These are phyloP conservation scores for Rhamnusium bicolor DNA, from an alignment of 2,888 invertebrate species.

Conservation along the genomic window DNA sequence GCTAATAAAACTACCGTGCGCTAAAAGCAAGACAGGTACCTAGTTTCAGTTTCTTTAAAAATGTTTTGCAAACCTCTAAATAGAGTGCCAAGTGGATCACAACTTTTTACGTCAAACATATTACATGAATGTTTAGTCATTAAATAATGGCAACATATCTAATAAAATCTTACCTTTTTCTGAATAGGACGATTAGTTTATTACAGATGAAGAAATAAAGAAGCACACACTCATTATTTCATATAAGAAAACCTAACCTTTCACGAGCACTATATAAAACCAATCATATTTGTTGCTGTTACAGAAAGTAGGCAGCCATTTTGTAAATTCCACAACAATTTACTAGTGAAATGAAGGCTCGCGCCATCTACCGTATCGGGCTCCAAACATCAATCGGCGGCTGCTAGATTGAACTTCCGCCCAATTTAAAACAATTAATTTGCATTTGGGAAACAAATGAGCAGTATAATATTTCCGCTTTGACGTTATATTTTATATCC, in stretches of 20 bases:
- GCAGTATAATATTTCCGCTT: slow-evolving; percentile 7
- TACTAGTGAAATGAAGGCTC: neutral
- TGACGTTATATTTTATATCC: slow-evolving; percentile 12
- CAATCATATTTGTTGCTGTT: slow-evolving; percentile 33
- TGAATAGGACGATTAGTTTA: neutral
- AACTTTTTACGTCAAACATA: slow-evolving; percentile 36
- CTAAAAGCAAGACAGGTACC: too few species aligned
- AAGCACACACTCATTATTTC: slow-evolving; percentile 27
- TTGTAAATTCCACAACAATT: slow-evolving; percentile 35
- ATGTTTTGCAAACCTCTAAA: neutral
- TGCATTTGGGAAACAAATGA: slow-evolving; percentile 9
- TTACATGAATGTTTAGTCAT: slow-evolving; percentile 31
- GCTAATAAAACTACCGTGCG: neutral
- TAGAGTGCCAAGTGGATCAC: slow-evolving; percentile 24
- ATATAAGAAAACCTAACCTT: slow-evolving; percentile 27
- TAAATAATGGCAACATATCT: slow-evolving; percentile 12
- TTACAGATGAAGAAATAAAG: neutral
- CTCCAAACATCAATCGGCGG: neutral
- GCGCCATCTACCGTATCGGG: slow-evolving; percentile 23
- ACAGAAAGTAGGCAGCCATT: slow-evolving; percentile 37
- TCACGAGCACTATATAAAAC: slow-evolving; percentile 36
- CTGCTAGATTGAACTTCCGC: slow-evolving; percentile 49
- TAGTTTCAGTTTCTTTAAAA: neutral
- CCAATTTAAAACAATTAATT: slow-evolving; percentile 51
- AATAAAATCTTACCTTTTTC: slow-evolving; percentile 14